Evolutionary conservation across 2,888 invertebrate species (phyloP), one percentile per base, ranked within the genome.

Genomic region (Pocota personata): DNA sequence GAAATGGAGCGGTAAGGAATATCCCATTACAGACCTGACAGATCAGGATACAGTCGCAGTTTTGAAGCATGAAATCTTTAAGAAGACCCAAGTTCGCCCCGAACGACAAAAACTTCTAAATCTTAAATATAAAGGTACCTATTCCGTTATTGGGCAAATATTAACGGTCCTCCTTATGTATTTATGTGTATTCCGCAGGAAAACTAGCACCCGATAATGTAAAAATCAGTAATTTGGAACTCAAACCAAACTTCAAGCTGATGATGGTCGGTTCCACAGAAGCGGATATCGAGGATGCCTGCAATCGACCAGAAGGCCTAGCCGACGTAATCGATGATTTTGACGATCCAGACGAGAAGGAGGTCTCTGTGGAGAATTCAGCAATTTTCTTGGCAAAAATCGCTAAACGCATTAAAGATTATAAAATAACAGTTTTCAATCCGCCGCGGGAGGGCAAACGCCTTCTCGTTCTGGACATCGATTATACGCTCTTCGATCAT

Each of bases 261-360:
- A 98, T 99, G 98, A 96, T 99, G 96, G 98, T 99, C 95, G 99
- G 99, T 0, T 98, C 98, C 0, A 93, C 97, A 2, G 99, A 99
- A 91, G 97, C 98, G 89, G 98, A 97, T 71, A 98, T 98, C 89
- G 96, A 96, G 48, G 96, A 96, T 90, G 97, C 96, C 0, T 95
- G 95, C 89, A 91, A 91, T 64, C 86, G 96, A 71, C 98, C 98
- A 0, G 95, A 95, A 58, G 95, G 97, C 73, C 93, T 97, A 12
- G 97, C 97, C 10, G 96, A 97, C 89, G 96, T 98, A 0, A 94
- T 98, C 1, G 98, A 98, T 91, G 98, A 98, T 91, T 94, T 98
- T 87, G 98, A 98, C 90, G 97, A 98, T 86, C 96, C 96, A 87
- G 97, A 97, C 75, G 97, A 98, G 88, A 97, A 97, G 89, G 95